phyloP scores from a whole-genome alignment of 2,113 vertebrate genomes.

The Hippopotamus amphibius region DNA sequence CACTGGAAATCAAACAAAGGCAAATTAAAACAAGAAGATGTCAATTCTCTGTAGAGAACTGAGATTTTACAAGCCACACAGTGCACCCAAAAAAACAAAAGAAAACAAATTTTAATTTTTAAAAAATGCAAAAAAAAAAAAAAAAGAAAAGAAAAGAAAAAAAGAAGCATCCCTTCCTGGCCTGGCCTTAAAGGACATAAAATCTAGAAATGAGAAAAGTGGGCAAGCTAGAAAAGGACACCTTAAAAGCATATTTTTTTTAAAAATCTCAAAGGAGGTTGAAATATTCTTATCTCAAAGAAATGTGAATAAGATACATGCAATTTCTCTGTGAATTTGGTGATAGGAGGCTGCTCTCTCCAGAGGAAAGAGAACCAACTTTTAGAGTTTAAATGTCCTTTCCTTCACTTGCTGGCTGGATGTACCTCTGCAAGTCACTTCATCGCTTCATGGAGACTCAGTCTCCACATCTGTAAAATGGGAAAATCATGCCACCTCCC shows the following conservation, averaged over 20 bases:
- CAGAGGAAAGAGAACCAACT: not conserved
- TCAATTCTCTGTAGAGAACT: not conserved
- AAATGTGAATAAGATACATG: not conserved
- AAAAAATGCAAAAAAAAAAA: too few species aligned
- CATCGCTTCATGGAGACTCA: not conserved
- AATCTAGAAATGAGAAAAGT: not conserved
- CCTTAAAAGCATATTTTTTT: not conserved
- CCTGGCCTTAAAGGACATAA: not conserved
- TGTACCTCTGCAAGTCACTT: too few species aligned
- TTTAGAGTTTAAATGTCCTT: not conserved
- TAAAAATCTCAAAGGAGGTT: not conserved
- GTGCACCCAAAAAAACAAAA: too few species aligned
- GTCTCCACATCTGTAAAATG: not conserved
- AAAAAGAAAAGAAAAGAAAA: too few species aligned
- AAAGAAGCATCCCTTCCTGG: not conserved
- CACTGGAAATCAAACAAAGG: constrained; percentile 21
- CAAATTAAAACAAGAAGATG: not conserved
- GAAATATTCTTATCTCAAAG: not conserved
- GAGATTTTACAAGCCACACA: too few species aligned
- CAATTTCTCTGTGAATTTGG: not conserved
- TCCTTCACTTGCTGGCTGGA: not conserved
- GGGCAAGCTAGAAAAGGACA: not conserved
- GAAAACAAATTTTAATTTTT: too few species aligned
- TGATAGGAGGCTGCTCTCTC: not conserved
- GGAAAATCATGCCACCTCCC: too few species aligned